These are phyloP conservation scores for Columba janthina DNA, from an alignment of 2,113 vertebrate species.

Conservation along the genomic window DNA sequence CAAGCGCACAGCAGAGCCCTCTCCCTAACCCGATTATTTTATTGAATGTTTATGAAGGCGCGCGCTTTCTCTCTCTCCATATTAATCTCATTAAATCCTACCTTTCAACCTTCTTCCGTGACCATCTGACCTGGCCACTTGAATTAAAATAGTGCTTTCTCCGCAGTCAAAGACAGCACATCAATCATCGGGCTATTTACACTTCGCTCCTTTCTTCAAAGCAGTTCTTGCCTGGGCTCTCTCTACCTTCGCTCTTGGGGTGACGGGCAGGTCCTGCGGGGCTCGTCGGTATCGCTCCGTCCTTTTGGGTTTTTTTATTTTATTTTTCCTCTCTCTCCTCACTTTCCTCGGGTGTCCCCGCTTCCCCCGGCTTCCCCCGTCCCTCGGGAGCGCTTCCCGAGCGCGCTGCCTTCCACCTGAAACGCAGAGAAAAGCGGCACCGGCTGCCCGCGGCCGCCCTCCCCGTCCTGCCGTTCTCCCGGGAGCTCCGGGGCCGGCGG, in stretches of 20 bases:
- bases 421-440: not conserved
- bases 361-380: not conserved
- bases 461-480: not conserved
- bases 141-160: conserved; percentile 67
- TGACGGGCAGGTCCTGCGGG: not conserved
- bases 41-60: not conserved
- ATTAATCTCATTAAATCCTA: conserved; percentile 69
- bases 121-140: conserved; percentile 66
- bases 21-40: not conserved
- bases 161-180: conserved; percentile 65
- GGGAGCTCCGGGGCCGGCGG: not conserved
- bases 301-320: not conserved
- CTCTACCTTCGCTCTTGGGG: conserved; percentile 8
- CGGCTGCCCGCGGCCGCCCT: not conserved
- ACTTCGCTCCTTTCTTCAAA: conserved; percentile 44
- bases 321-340: not conserved
- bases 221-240: not conserved
- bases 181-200: conserved; percentile 62
- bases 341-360: not conserved
- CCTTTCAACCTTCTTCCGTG: conserved; percentile 67
- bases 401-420: conserved; percentile 33
- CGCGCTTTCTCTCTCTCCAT: conserved; percentile 12
- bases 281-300: not conserved
- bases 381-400: conserved; percentile 23
- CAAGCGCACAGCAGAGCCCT: not conserved